phyloP scores from a whole-genome alignment of 2,888 invertebrate genomes.

The Caenorhabditis sulstoni region DNA sequence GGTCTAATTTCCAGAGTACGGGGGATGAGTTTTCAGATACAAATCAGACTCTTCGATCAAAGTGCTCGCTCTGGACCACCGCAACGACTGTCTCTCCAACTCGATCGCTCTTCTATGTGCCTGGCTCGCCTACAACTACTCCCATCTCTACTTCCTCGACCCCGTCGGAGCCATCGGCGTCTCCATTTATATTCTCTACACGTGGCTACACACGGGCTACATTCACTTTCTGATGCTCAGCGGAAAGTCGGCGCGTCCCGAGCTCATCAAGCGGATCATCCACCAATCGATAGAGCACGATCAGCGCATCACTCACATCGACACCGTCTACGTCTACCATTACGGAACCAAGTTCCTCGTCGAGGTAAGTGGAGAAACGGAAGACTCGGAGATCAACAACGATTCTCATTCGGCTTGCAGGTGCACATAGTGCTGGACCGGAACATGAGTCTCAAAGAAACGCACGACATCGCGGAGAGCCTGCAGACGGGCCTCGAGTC shows the following conservation, averaged over 20 bases:
- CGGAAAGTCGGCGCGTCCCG: slow-evolving; percentile 78
- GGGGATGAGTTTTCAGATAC: slow-evolving; percentile 70
- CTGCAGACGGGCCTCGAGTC: slow-evolving; percentile 82
- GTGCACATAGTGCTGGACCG: slow-evolving; percentile 82
- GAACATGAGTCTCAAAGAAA: slow-evolving; percentile 81
- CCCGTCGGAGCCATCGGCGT: slow-evolving; percentile 83
- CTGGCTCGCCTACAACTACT: slow-evolving; percentile 53
- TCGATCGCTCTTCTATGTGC: slow-evolving; percentile 82
- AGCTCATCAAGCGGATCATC: slow-evolving; percentile 80
- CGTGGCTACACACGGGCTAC: slow-evolving; percentile 81
- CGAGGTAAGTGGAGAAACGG: slow-evolving; percentile 75
- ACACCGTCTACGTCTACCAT: slow-evolving; percentile 83
- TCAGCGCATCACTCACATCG: slow-evolving; percentile 79
- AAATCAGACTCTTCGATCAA: slow-evolving; percentile 79
- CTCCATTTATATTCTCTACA: slow-evolving; percentile 82
- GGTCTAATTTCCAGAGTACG: too few relatives aligned
- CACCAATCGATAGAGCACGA: slow-evolving; percentile 80
- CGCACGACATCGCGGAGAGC: slow-evolving; percentile 83
- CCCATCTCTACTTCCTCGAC: slow-evolving; percentile 81
- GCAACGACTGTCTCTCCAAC: slow-evolving; percentile 83
- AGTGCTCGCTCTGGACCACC: slow-evolving; percentile 82
- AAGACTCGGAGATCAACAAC: too few relatives aligned
- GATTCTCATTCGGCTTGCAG: too few relatives aligned
- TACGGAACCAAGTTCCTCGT: slow-evolving; percentile 82
- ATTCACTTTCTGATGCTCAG: slow-evolving; percentile 80